Base-by-base conservation (phyloP, 2,113 vertebrate species). In the Cervus canadensis region DNA sequence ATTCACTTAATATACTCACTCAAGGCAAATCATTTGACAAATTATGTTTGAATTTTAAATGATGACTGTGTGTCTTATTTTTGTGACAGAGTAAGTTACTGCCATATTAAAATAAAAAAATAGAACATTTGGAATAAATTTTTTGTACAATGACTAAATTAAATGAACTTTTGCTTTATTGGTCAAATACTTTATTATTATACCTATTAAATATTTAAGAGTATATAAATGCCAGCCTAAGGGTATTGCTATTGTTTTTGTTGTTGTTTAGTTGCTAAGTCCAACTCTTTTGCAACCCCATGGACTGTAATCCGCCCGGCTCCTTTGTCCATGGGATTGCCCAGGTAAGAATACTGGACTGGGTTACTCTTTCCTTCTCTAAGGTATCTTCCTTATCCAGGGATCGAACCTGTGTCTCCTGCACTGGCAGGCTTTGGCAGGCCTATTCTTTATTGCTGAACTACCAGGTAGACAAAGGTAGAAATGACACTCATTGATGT, bases 181-280 rank as follows among this genome's bases (percentile, higher is more conserved):
- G 84, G 26, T 87, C 81, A 88, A 92, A 95, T 36, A 50, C 60
- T 85, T 97, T 79, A 67, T 81, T 90, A 93, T 71, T 43, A 86
- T 43, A 82, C 67, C 25, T 54, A 13, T 84, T 15, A 89, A 97
- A 90, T 95, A 87, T 71, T 52, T 60, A 79, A 87, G n/a, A 96
- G n/a, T 54, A 5, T 59, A 17, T 67, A 94, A 86, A 54, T 96
- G 48, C 48, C 87, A 90, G 48, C 11, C 16, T 64, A 40, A 16
- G 33, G 19, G 33, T 67, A 67, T 4, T 71, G 19, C 11, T 71
- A 33, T 17, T 71, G 19, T 23, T 71, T 33, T 54, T 54, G 15
- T n/a, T 71, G 10, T 71, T 71, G 36, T 71, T 71, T 71, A 40
- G 10, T 71, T 71, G 67, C 67, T 40, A 40, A 71, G n/a, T 23